These are phyloP conservation scores for Chloroclystis v-ata DNA, from an alignment of 2,888 invertebrate species.

Conservation along the genomic window DNA sequence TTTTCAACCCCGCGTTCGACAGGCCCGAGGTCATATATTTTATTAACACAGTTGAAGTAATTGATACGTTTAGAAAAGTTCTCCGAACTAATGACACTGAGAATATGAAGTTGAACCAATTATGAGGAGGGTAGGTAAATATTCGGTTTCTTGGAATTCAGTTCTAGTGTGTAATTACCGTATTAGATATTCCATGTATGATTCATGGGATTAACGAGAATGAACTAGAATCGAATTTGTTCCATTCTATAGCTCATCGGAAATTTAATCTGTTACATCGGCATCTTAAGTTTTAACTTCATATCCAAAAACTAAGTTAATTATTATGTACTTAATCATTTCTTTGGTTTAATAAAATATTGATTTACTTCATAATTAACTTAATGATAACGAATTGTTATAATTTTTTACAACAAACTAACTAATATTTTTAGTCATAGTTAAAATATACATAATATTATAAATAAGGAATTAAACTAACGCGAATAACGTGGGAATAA, in stretches of 20 bases:
- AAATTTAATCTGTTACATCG: not conserved
- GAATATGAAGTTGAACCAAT: conserved; percentile 32
- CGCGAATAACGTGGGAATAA: too few relatives aligned
- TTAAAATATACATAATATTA: too few relatives aligned
- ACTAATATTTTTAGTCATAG: too few relatives aligned
- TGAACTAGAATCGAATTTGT: not conserved
- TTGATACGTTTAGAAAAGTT: conserved; percentile 56
- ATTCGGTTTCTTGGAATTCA: conserved; percentile 28
- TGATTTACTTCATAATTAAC: too few relatives aligned
- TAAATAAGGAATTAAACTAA: too few relatives aligned
- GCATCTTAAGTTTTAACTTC: conserved; percentile 7
- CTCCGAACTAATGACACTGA: conserved; percentile 43
- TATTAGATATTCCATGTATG: conserved; percentile 36
- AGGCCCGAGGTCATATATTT: conserved; percentile 39
- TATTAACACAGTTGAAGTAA: conserved; percentile 54
- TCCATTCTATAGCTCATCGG: not conserved
- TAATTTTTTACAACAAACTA: too few relatives aligned
- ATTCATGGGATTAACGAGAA: conserved; percentile 26
- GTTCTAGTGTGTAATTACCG: conserved; percentile 32
- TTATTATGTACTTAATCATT: too few relatives aligned
- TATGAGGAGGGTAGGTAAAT: conserved; percentile 36
- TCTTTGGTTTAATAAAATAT: too few relatives aligned
- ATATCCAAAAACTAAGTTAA: too few relatives aligned
- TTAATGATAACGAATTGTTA: too few relatives aligned
- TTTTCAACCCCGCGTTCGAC: conserved; percentile 42